Percentiles rank a stretch among this genome's conserved stretches.
phyloP scores from a whole-genome alignment of 2,797 vertebrate species.

The Champsocephalus esox region DNA sequence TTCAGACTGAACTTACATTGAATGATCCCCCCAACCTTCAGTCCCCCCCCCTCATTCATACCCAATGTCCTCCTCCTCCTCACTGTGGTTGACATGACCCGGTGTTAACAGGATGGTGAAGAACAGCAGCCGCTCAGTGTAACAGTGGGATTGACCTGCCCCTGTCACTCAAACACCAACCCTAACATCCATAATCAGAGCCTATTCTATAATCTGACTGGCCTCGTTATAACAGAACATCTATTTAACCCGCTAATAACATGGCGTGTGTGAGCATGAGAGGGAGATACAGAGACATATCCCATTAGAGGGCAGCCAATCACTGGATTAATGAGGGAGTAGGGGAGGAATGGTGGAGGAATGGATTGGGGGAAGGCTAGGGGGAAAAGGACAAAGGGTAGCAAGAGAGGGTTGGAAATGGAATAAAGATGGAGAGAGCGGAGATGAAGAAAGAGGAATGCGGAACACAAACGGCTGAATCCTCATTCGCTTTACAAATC shows the following conservation, averaged over 20 bases:
- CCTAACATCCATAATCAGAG: conserved; percentile 65
- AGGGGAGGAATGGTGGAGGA: conserved; percentile 26
- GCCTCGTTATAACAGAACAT: conserved; percentile 60
- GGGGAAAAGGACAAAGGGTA: conserved; percentile 45
- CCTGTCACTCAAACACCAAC: conserved; percentile 60
- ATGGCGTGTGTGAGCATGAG: conserved; percentile 71
- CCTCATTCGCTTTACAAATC: conserved; percentile 64
- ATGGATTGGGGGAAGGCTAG: conserved; percentile 19
- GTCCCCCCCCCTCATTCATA: conserved; percentile 18
- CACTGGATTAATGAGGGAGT: conserved; percentile 83
- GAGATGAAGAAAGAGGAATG: conserved; percentile 34
- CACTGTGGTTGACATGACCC: conserved; percentile 50
- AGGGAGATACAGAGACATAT: conserved; percentile 67
- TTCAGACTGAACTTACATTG: neutral
- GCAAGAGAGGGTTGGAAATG: conserved; percentile 37
- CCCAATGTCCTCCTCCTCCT: conserved; percentile 10
- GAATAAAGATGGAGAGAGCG: conserved; percentile 41
- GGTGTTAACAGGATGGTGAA: conserved; percentile 43
- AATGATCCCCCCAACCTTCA: conserved; percentile 10
- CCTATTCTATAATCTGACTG: conserved; percentile 59
- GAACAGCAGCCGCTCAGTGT: conserved; percentile 27
- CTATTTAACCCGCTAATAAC: conserved; percentile 87
- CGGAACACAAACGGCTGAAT: conserved; percentile 52
- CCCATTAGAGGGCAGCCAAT: conserved; percentile 86
- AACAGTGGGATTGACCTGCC: conserved; percentile 52